Evolutionary conservation across 2,797 vertebrate genomes (phyloP), one percentile per base, ranked within the genome.

Genomic region (Sebastes jordani): DNA sequence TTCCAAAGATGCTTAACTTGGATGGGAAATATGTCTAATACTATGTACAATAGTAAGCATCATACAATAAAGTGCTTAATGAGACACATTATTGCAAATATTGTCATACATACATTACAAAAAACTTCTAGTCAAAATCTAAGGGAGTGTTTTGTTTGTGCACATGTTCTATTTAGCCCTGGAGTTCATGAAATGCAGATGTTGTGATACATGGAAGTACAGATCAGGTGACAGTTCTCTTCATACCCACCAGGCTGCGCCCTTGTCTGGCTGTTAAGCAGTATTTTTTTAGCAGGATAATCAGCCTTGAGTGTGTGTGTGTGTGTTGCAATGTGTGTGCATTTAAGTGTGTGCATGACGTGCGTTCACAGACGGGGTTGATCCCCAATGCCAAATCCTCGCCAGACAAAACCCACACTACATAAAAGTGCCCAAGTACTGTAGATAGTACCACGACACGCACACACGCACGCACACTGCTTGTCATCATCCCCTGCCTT

Each of bases 211-310:
- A 27, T 73, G 0, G 14, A 23, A 9, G 20, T 25, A 20, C 8
- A 34, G 30, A 56, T 61, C 0, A 5, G 22, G 6, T 34, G 52
- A n/a, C 52, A 69, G 7, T 88, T 23, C 73, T 60, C 2, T 60
- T 14, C 2, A 49, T 14, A 6, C 0, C 88, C 93, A 92, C 82
- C 71, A 91, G 89, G 90, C 74, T 42, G 82, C 2, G 69, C 86
- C 32, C 52, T 88, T 88, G 86, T 73, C 80, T 73, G 34, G 8
- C 1, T 46, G 42, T 46, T 46, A 46, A 46, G 42, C 42, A 46
- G 18, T 46, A 46, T 46, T 2, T 46, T 18, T 52, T 20, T 52
- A 20, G 18, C 49, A 52, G 49, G 20, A n/a, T 52, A 10, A 52
- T 52, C 49, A 46, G 42, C 42, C 42, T 46, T 18, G 42, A 18